Percentiles rank a stretch among this genome's conserved stretches.
Evolutionary conservation across 1,140 invertebrate species (phyloP).

Genomic region (Onthophagus taurus): DNA sequence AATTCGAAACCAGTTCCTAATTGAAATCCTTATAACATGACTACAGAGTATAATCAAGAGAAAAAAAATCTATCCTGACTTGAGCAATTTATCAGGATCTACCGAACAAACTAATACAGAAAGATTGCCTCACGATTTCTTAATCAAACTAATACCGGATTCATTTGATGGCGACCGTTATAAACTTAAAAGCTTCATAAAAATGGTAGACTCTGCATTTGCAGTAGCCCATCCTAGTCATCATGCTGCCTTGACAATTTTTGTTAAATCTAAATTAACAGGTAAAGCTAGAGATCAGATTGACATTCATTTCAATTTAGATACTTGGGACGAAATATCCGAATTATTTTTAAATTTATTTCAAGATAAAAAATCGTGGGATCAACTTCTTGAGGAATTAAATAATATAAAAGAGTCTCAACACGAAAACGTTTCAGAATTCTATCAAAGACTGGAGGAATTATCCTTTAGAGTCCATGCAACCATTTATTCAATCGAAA

Average conservation of each 20-base stretch:
- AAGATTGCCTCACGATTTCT: neutral
- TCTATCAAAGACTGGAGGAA: neutral
- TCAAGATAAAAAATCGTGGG: conserved; percentile 2
- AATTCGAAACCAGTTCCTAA: too few species aligned
- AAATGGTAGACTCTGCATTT: neutral
- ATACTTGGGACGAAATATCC: conserved; percentile 3
- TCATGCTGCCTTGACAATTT: neutral
- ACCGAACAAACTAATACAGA: too few species aligned
- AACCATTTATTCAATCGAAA: neutral
- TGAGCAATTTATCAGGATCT: too few species aligned
- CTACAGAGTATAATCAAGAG: too few species aligned
- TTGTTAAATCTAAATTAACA: neutral
- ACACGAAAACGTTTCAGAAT: neutral
- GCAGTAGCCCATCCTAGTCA: neutral
- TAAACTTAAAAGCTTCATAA: neutral
- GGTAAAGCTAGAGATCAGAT: neutral
- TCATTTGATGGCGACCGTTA: neutral
- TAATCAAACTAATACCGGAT: neutral
- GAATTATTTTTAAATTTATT: neutral
- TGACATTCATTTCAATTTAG: neutral
- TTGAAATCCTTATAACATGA: too few species aligned
- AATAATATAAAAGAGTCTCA: neutral
- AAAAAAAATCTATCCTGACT: too few species aligned
- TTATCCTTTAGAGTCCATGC: neutral
- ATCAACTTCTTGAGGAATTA: neutral